Conservation (phyloP, 2,113 vertebrate species). For the Colistium nudipinnis region DNA sequence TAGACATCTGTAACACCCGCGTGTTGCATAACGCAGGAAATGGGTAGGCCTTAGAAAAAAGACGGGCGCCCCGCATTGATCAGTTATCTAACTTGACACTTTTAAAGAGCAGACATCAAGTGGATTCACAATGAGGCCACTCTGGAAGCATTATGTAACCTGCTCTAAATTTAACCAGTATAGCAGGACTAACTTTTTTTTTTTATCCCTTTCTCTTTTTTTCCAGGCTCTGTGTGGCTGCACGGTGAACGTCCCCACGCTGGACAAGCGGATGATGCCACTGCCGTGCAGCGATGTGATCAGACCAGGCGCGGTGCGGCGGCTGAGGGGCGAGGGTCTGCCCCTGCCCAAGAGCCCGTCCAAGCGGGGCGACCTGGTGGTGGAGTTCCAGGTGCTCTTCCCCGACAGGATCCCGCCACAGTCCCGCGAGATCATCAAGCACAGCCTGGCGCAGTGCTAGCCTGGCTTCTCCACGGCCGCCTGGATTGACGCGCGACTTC, state of each 20-base stretch:
- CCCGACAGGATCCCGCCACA: constrained; percentile 96
- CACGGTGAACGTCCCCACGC: constrained; percentile 96
- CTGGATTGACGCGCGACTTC: constrained; percentile 9
- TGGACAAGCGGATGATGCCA: constrained; percentile 93
- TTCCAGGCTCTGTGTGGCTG: constrained; percentile 95
- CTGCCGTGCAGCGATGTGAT: constrained; percentile 95
- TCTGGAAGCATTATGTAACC: constrained; percentile 36
- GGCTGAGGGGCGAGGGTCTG: constrained; percentile 93
- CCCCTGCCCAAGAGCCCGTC: constrained; percentile 91
- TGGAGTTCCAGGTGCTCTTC: constrained; percentile 97
- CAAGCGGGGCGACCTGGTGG: constrained; percentile 93
- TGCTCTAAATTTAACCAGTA: constrained; percentile 12
- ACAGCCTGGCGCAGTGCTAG: constrained; percentile 88
- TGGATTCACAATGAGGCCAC: constrained; percentile 24
- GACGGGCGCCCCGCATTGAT: constrained; percentile 51
- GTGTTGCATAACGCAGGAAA: constrained; percentile 60
- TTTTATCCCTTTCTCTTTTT: constrained; percentile 6
- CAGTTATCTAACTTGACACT: constrained; percentile 58
- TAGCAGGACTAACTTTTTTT: constrained; percentile 30
- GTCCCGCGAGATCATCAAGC: constrained; percentile 95
- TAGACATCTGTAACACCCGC: constrained; percentile 62
- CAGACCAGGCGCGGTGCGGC: constrained; percentile 91
- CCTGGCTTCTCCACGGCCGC: background rate
- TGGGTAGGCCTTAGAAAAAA: constrained; percentile 7
- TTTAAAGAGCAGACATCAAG: constrained; percentile 14